Conservation (phyloP, 2,113 vertebrate species). For the Zosterops hypoxanthus region DNA sequence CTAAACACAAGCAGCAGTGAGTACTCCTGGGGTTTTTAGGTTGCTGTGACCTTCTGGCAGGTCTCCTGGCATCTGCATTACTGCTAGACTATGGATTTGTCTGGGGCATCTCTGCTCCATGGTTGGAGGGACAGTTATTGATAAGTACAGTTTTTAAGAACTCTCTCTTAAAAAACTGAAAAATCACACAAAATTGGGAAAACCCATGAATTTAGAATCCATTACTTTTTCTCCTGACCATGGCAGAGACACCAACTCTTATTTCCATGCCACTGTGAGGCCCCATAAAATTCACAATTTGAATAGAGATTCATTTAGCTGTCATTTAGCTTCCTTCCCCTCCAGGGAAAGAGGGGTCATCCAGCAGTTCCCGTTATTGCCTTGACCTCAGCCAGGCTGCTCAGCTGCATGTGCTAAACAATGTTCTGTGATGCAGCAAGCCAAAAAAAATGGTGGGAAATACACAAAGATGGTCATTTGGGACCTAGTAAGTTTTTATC, state of each 20-base stretch:
- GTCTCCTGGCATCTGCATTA: neutral
- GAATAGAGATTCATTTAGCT: neutral
- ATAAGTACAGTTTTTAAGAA: neutral
- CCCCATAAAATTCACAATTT: neutral
- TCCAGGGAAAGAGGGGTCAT: neutral
- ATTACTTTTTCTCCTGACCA: neutral
- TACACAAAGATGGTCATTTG: neutral
- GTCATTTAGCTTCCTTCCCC: neutral
- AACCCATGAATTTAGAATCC: neutral
- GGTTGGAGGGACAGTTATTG: neutral
- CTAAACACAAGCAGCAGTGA: neutral
- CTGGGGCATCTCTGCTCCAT: neutral
- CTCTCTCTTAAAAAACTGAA: neutral
- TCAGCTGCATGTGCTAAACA: neutral
- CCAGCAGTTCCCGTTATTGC: neutral
- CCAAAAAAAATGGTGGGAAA: neutral
- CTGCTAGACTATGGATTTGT: neutral
- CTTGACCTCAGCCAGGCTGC: neutral
- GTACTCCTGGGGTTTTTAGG: neutral
- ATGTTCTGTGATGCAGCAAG: neutral
- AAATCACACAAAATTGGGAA: neutral
- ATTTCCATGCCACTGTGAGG: neutral
- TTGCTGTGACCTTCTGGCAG: neutral
- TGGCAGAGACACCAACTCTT: accelerated
- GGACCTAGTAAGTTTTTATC: neutral